Evolutionary conservation across 1,140 invertebrate genomes (phyloP), one percentile per base, ranked within the genome.

Genomic region (Hycleus phaleratus): DNA sequence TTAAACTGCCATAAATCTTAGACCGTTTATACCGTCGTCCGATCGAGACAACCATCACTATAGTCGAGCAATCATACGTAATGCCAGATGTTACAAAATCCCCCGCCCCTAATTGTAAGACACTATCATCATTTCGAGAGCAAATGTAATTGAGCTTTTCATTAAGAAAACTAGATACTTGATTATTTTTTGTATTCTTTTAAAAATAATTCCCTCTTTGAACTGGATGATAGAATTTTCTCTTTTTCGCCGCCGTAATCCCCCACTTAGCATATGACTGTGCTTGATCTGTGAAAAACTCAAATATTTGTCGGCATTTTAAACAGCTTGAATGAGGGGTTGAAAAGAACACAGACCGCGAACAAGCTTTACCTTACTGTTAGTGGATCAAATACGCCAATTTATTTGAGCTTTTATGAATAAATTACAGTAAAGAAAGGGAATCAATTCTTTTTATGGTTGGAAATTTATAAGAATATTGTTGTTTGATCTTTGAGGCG

Each of bases 391-490:
- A 62, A 59, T 62, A 62, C 56, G 60, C 54, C 60, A 63, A 63
- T 65, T 59, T 65, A 65, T 65, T 65, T 58, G 60, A 58, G 60
- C 49, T 65, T 65, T 63, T 60, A 58, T 51, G 60, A 62, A 65
- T 62, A 65, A 59, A 62, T 65, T 62, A 63, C 58, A 56, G 58
- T 56, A 46, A 59, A 58, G 52, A 56, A 59, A 32, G 32, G 32
- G 32, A 32, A 32, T 32, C 32, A 5, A 54, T 60, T 42, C 46
- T 56, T 53, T 52, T 42, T 58, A 52, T 43, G 8, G 45, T 26
- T 38, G 55, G 47, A 59, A 58, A 59, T 18, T 54, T 40, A 24
- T 38, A 56, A 18, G 18, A 18, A 59, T 59, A 64, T 58, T 52
- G 56, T 59, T 50, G 26, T 46, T 57, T 61, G 61, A 65, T 67